Base-by-base conservation (phyloP, 2,888 invertebrate genomes). In the Dynastes maya region DNA sequence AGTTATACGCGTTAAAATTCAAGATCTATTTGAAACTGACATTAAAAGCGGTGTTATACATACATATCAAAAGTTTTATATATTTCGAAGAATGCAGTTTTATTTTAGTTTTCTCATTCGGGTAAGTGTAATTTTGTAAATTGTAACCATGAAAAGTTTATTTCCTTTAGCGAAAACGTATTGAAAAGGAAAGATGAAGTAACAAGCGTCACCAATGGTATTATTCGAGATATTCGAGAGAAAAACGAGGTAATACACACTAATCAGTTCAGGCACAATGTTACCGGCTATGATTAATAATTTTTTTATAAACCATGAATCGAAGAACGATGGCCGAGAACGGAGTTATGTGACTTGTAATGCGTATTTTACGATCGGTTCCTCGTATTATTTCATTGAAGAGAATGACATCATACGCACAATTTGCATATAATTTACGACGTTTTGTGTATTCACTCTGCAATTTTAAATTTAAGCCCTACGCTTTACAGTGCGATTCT, bases 391-490 rank as follows among this genome's bases (percentile, higher is more conserved):
- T 71, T 71, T 55, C 71, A 71, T 58, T 71, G 71, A 71, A 71
- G 71, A 5, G 55, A 58, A 71, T 71, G 71, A 71, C 71, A 71
- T 55, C 71, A 71, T 55, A 71, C 71, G 55, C 37, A 71, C 71
- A 58, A 58, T 71, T 71, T 71, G 71, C 71, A 71, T 71, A 58
- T 71, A 55, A 71, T 71, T 71, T 71, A 71, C 71, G 71, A 58
- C 71, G 32, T 71, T 71, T 71, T 71, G 71, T 71, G 71, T 58
- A 71, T 55, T 58, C 71, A 58, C 71, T 55, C 22, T 13, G 71
- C 58, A 71, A 71, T 71, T 71, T 71, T 58, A 71, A 71, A 71
- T 71, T 71, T 71, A 71, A 55, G 32, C 71, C 71, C 58, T 22
- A 55, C 53, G n/a, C 45, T 37, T 71, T 71, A 55, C 55, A 71